phyloP scores from a whole-genome alignment of 2,113 vertebrate genomes.

The Cochlearius cochlearius region DNA sequence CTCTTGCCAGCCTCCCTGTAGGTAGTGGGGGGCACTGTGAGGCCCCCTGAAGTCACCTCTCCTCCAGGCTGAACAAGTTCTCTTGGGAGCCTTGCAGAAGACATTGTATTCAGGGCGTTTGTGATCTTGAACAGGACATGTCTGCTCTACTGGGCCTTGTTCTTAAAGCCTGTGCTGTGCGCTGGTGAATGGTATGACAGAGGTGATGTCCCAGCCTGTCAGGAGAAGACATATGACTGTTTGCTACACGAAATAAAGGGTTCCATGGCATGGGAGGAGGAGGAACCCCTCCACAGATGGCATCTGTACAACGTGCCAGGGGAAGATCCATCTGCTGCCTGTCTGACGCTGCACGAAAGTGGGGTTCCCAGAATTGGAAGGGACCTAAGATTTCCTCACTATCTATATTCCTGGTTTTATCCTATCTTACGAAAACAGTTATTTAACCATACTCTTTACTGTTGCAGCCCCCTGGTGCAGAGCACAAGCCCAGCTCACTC shows the following conservation, averaged over 20 bases:
- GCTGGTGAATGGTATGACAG: background rate
- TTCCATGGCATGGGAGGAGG: accelerated
- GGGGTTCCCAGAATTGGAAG: background rate
- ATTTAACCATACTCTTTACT: background rate
- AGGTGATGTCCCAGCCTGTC: background rate
- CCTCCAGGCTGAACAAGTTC: background rate
- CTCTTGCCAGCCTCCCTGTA: background rate
- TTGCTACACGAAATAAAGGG: background rate
- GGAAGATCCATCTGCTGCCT: background rate
- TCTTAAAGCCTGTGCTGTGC: background rate
- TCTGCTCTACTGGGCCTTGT: background rate
- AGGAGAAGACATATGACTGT: background rate
- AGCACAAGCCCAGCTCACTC: background rate
- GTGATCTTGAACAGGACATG: background rate
- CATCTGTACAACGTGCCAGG: background rate
- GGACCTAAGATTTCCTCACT: background rate
- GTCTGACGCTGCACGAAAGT: background rate
- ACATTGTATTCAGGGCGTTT: background rate
- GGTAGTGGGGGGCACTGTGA: background rate
- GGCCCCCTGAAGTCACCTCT: background rate
- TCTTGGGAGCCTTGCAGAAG: background rate
- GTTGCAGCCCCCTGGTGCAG: background rate
- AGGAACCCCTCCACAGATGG: background rate
- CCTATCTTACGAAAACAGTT: background rate
- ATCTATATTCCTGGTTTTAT: background rate